Evolutionary conservation across 2,113 vertebrate genomes (phyloP).

Genomic region (Brienomyrus brachyistius): DNA sequence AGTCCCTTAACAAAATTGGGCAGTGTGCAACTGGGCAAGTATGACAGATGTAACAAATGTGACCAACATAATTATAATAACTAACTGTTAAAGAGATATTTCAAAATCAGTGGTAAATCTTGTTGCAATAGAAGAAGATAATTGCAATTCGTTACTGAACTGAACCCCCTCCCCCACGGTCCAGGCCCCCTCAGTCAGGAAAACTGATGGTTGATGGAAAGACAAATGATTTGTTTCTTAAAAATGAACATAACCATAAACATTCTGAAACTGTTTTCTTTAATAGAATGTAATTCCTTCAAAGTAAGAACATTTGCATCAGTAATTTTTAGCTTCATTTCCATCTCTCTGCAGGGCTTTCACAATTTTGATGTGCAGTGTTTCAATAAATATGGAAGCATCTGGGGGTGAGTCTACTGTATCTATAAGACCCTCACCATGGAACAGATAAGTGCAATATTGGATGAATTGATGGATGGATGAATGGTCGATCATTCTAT

Average conservation of each 20-base stretch:
- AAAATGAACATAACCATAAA: neutral
- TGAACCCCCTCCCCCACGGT: too few relatives aligned
- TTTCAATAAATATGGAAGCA: constrained; percentile 66
- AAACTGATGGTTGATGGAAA: neutral
- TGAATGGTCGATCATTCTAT: neutral
- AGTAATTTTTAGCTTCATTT: neutral
- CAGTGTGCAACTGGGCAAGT: too few relatives aligned
- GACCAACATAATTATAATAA: too few relatives aligned
- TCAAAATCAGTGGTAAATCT: too few relatives aligned
- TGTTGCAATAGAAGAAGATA: too few relatives aligned
- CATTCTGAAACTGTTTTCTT: neutral
- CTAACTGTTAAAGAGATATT: neutral
- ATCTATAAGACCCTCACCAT: neutral
- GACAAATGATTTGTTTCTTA: neutral
- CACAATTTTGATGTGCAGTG: constrained; percentile 55
- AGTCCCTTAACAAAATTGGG: too few relatives aligned
- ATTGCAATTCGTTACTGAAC: too few relatives aligned
- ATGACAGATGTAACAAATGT: too few relatives aligned
- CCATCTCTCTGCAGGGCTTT: constrained; percentile 50
- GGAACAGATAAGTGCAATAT: neutral
- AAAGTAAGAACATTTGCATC: neutral
- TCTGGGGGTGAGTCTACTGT: constrained; percentile 66
- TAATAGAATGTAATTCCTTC: neutral
- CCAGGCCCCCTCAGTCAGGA: neutral
- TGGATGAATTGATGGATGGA: neutral